phyloP scores from a whole-genome alignment of 2,888 invertebrate species.

The Drosophila niveifrons region DNA sequence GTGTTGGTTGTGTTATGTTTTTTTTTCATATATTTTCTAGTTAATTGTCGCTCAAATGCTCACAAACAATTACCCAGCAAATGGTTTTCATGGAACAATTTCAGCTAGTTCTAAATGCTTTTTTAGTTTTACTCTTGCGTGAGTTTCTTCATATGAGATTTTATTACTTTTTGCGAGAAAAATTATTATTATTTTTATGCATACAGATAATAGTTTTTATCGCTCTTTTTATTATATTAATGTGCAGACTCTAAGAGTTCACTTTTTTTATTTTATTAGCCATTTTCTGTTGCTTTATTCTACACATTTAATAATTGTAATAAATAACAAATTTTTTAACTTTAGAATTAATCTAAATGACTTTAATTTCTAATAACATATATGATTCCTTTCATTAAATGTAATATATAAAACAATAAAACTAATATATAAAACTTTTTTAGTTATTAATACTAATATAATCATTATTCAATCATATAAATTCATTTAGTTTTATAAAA shows the following conservation, averaged over 20 bases:
- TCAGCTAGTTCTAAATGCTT: constrained; percentile 15
- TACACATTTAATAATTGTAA: too few species aligned
- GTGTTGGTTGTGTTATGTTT: constrained; percentile 8
- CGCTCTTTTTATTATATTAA: neutral
- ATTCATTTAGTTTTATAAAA: too few species aligned
- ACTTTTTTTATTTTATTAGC: neutral
- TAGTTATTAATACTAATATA: too few species aligned
- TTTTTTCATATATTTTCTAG: neutral
- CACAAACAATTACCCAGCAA: constrained; percentile 8
- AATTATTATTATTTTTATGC: neutral
- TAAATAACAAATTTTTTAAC: too few species aligned
- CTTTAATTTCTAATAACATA: too few species aligned
- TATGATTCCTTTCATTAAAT: too few species aligned
- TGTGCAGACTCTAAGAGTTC: too few species aligned
- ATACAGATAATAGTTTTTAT: too few species aligned
- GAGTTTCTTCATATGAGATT: neutral
- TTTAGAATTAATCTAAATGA: too few species aligned
- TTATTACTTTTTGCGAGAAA: neutral
- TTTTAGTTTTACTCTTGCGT: neutral
- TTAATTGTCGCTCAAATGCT: constrained; percentile 5
- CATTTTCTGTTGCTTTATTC: neutral
- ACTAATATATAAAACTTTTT: too few species aligned
- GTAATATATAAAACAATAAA: too few species aligned
- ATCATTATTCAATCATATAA: too few species aligned
- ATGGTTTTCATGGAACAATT: neutral